Conservation (phyloP, 2,888 invertebrate genomes). For the Xanthorhoe designata region DNA sequence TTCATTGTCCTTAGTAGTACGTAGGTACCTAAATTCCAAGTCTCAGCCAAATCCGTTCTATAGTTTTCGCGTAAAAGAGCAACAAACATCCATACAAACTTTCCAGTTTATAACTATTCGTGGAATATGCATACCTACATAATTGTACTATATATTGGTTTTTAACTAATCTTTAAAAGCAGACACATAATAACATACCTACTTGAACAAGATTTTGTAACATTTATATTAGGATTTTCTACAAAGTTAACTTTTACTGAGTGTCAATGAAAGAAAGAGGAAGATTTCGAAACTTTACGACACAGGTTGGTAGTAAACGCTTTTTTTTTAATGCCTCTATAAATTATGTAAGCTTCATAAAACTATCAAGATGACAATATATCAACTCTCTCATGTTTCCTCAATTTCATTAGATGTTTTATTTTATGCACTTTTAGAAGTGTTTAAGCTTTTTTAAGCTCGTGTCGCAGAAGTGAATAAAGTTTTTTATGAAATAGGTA, state of each 20-base stretch:
- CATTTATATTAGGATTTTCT: slow-evolving; percentile 4
- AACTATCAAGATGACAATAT: slow-evolving; percentile 17
- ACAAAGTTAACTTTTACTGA: slow-evolving; percentile 18
- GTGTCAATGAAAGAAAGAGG: slow-evolving; percentile 24
- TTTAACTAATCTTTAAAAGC: background rate
- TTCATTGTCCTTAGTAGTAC: no score
- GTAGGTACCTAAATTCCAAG: no score
- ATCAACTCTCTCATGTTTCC: slow-evolving; percentile 26
- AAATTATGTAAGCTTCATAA: slow-evolving; percentile 22
- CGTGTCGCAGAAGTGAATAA: background rate
- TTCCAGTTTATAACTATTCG: no score
- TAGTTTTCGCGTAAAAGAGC: no score
- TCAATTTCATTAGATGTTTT: slow-evolving; percentile 6
- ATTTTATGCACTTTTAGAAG: background rate
- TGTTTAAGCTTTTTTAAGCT: background rate
- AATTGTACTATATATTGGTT: no score
- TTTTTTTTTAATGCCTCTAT: slow-evolving; percentile 26
- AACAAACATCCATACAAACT: no score
- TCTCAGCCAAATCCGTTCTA: no score
- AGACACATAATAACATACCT: background rate
- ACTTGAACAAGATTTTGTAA: background rate
- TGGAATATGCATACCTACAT: no score
- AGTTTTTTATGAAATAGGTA: background rate
- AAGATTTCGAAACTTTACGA: slow-evolving; percentile 28
- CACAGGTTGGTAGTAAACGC: slow-evolving; percentile 6